phyloP scores from a whole-genome alignment of 1,140 invertebrate species.

The Drosophila repletoides region DNA sequence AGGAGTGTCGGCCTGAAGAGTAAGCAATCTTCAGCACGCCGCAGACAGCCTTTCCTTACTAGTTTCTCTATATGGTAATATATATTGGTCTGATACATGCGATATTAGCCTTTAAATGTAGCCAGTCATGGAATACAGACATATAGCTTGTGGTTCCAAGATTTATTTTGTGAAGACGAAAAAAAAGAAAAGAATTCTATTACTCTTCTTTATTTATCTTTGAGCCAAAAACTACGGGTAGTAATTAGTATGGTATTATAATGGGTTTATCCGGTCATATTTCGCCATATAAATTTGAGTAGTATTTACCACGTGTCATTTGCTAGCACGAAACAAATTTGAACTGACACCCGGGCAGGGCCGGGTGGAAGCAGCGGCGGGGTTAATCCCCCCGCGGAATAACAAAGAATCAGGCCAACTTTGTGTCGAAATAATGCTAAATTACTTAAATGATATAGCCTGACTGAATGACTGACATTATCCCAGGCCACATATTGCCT shows the following conservation, averaged over 20 bases:
- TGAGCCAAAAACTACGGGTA: not conserved
- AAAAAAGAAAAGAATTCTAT: too few species aligned
- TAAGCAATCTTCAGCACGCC: too few species aligned
- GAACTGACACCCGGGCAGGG: constrained; percentile 6
- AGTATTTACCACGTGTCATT: constrained; percentile 27
- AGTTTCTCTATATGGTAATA: constrained; percentile 60
- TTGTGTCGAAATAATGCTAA: constrained; percentile 43
- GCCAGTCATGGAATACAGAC: constrained; percentile 24
- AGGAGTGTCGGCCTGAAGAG: too few species aligned
- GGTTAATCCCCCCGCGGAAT: too few species aligned
- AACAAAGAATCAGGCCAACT: constrained; percentile 9
- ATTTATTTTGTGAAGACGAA: not conserved
- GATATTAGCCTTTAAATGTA: constrained; percentile 54
- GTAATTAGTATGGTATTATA: constrained; percentile 30
- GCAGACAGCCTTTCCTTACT: too few species aligned
- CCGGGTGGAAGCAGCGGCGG: too few species aligned
- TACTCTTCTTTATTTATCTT: constrained; percentile 1
- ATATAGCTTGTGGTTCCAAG: not conserved
- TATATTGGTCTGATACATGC: constrained; percentile 61
- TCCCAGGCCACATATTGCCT: constrained; percentile 27
- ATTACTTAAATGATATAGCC: constrained; percentile 33
- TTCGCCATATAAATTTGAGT: not conserved
- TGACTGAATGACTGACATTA: constrained; percentile 23
- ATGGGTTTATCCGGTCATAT: constrained; percentile 18
- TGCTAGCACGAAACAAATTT: constrained; percentile 42